Evolutionary conservation across 2,113 vertebrate species (phyloP), one percentile per base, ranked within the genome.

Genomic region (Etheostoma cragini): DNA sequence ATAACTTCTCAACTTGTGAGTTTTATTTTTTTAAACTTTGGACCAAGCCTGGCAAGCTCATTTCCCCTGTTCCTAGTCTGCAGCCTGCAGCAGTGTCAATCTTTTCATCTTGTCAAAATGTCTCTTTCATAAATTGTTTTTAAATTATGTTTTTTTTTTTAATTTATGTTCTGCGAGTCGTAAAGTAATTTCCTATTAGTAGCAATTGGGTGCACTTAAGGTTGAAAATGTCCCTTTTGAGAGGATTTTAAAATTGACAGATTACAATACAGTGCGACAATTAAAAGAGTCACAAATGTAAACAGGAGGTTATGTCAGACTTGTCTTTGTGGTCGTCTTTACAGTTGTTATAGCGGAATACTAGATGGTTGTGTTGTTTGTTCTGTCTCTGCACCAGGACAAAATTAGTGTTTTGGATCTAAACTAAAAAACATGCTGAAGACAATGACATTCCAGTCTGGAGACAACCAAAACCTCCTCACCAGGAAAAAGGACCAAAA

Each of bases 391-490:
- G 24, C 17, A 65, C 65, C 71, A 49, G 30, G 78, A 67, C 26
- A 1, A 54, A 79, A 3, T 17, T 6, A 76, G 16, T 53, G 71
- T 62, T 75, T 73, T 63, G 53, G 52, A 69, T 73, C 67, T 54
- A 16, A 56, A n/a, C 56, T 56, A 56, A 63, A 72, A 80, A 58
- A 72, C 58, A 42, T 5, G 47, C 33, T 15, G 64, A 76, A 88
- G 80, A 95, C 93, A 95, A 95, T 92, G 68, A 65, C 90, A 95
- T 95, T 95, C 94, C 93, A 87, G 21, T 26, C n/a, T 78, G 85
- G 91, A 90, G 91, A 91, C 85, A 88, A 84, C 81, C 56, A 84
- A 64, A 83, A 62, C 22, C 81, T 92, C 82, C 83, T 87, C 88
- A 77, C 66, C 87, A 74, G 87, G 90, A 90, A 90, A 78, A 86